Evolutionary conservation across 2,113 vertebrate genomes (phyloP).

Genomic region (Struthio camelus): DNA sequence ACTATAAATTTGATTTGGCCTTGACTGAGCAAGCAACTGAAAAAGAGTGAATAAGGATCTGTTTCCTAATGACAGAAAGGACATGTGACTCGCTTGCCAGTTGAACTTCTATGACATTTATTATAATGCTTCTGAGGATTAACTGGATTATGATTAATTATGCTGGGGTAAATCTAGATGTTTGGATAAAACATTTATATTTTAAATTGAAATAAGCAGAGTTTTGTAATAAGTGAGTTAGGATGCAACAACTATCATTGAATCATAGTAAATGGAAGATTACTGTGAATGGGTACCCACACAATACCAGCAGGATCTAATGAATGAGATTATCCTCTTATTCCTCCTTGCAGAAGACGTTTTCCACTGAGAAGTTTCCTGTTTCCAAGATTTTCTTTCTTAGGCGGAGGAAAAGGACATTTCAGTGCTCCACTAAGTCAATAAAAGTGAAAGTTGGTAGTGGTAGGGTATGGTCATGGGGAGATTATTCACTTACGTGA

Average conservation of each 20-base stretch:
- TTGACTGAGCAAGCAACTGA: neutral
- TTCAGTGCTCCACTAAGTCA: neutral
- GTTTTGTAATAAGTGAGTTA: neutral
- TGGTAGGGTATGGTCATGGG: neutral
- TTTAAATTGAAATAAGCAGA: neutral
- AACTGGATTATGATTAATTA: neutral
- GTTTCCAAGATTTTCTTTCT: neutral
- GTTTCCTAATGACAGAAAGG: neutral
- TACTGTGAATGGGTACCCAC: neutral
- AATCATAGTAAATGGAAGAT: neutral
- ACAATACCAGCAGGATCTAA: neutral
- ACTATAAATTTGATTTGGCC: neutral
- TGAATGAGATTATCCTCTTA: neutral
- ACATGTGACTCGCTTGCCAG: neutral
- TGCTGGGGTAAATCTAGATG: neutral
- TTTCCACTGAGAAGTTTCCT: neutral
- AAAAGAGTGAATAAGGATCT: neutral
- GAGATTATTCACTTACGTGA: neutral
- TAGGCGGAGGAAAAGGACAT: neutral
- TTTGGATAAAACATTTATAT: neutral
- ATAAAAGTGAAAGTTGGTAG: neutral
- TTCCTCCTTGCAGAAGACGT: neutral
- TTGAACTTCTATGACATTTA: neutral
- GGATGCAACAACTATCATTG: neutral
- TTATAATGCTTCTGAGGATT: neutral